Base-by-base conservation (phyloP, 1,140 invertebrate species). In the Sesamia nonagrioides region DNA sequence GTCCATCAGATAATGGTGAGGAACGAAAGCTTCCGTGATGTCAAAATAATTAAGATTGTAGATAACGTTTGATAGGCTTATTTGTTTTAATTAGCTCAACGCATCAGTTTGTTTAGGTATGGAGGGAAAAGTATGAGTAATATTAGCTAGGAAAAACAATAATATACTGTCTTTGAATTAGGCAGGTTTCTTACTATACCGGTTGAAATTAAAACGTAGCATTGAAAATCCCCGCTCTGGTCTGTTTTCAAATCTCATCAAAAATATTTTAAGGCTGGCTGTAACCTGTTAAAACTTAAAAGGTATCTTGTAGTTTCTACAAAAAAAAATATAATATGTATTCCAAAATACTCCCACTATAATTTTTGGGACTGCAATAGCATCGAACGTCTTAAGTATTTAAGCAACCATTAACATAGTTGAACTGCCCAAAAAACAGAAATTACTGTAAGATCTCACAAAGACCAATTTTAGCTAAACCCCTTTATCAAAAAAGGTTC, bases 401-500 rank as follows among this genome's bases (percentile, higher is more conserved):
- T 33, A 33, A 50, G 37, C 8, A 17, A 42, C 35, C 18, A 6
- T 42, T 27, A 58, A 74, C 18, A 60, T 40, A 27, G 33, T 69
- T 69, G 7, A 69, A 69, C 8, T 45, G 37, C 3, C 15, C 7
- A 15, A 71, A 73, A 58, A 58, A 58, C 52, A n/a, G 9, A 73
- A 73, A 54, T 58, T 60, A 73, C 35, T 33, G n/a, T 63, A 33
- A 68, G 33, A 73, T 27, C 7, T 1, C 71, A 27, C 54, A 73
- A 58, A 58, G n/a, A 15, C 11, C n/a, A 73, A 60, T 58, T 73
- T 73, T 2, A 73, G 37, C 52, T 18, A 11, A 54, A 74, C 71
- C 71, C 72, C 58, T 61, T 75, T 61, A 75, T 75, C 73, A 75
- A 75, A 63, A 48, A 61, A 63, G 72, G 58, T 75, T 63, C 73